These are phyloP conservation scores for Dryas iulia DNA, from an alignment of 1,140 invertebrate genomes.

Conservation along the genomic window DNA sequence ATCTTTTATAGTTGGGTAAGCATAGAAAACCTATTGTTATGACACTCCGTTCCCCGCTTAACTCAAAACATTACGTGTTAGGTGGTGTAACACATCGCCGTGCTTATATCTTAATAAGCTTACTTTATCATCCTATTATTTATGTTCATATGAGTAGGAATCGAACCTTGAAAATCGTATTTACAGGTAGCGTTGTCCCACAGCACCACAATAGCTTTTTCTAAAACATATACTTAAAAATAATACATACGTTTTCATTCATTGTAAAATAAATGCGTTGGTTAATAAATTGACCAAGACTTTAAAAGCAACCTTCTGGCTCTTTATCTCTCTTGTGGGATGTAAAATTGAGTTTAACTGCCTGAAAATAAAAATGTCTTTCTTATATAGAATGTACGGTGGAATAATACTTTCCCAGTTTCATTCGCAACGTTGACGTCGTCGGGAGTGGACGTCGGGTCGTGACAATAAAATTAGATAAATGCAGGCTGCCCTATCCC, in stretches of 20 bases:
- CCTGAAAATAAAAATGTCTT: slow-evolving; percentile 65
- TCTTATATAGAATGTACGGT: slow-evolving; percentile 45
- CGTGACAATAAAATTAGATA: slow-evolving; percentile 79
- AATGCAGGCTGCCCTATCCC: slow-evolving; percentile 60
- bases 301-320: slow-evolving; percentile 8
- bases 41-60: too few relatives aligned
- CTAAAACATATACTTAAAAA: not conserved
- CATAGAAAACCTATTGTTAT: too few relatives aligned
- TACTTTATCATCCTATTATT: too few relatives aligned
- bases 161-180: too few relatives aligned
- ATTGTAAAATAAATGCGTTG: not conserved
- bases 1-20: too few relatives aligned
- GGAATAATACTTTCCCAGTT: not conserved
- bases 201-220: not conserved
- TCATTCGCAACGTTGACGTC: not conserved
- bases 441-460: slow-evolving; percentile 9
- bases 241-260: too few relatives aligned
- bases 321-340: slow-evolving; percentile 34
- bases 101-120: too few relatives aligned
- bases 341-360: slow-evolving; percentile 64
- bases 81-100: too few relatives aligned
- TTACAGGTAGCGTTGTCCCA: too few relatives aligned
- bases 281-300: slow-evolving; percentile 18
- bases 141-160: too few relatives aligned
- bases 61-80: too few relatives aligned